Evolutionary conservation across 2,113 vertebrate genomes (phyloP).

Genomic region (Morone chrysops): DNA sequence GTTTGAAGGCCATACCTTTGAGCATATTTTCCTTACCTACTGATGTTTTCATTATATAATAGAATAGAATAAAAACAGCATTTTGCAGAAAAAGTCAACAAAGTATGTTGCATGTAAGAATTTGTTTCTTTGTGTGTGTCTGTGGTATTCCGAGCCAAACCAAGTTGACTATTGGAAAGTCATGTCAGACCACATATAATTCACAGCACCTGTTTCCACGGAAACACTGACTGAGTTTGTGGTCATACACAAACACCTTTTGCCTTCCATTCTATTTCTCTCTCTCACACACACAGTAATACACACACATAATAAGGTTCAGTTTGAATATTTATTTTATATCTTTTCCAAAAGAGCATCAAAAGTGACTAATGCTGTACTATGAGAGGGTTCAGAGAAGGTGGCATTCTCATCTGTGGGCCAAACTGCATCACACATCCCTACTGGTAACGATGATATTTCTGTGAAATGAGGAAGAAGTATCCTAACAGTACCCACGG

Average conservation of each 20-base stretch:
- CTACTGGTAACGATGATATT: background rate
- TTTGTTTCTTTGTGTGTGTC: background rate
- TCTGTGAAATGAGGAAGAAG: background rate
- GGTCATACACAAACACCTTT: slow-evolving; percentile 42
- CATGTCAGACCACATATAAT: slow-evolving; percentile 19
- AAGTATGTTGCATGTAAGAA: background rate
- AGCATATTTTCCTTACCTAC: background rate
- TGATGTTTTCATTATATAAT: background rate
- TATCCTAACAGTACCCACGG: background rate
- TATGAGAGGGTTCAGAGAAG: slow-evolving; percentile 9
- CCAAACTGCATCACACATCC: slow-evolving; percentile 3
- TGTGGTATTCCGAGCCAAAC: background rate
- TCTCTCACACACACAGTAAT: background rate
- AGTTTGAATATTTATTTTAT: slow-evolving; percentile 6
- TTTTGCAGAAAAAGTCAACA: background rate
- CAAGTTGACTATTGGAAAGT: slow-evolving; percentile 25
- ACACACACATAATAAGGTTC: background rate
- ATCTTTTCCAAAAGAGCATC: slow-evolving; percentile 1
- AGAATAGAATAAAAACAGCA: background rate
- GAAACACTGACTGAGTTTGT: slow-evolving; percentile 50
- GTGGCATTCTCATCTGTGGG: slow-evolving; percentile 10
- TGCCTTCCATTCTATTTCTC: background rate
- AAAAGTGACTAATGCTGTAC: background rate
- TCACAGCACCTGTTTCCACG: slow-evolving; percentile 53
- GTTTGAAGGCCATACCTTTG: background rate